Percentiles rank a stretch among this genome's conserved stretches.
These are phyloP conservation scores for Eulemur albifrons DNA, from an alignment of 2,797 vertebrate genomes.

Conservation along the genomic window DNA sequence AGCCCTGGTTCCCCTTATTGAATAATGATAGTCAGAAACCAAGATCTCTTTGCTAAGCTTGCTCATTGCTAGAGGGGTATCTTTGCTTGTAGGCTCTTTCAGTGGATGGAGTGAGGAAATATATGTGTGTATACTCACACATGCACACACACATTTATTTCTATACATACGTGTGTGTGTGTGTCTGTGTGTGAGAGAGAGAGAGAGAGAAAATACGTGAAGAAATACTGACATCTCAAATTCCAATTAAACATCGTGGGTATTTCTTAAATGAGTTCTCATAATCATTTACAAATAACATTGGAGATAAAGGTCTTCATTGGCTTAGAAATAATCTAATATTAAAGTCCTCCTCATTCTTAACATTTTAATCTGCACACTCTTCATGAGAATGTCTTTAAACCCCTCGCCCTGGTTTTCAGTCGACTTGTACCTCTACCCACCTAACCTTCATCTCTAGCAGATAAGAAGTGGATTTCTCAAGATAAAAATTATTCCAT, in stretches of 20 bases:
- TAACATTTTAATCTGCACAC: not conserved
- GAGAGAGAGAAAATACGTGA: not conserved
- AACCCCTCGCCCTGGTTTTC: not conserved
- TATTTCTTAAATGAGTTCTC: conserved; percentile 27
- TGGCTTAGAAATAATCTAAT: conserved; percentile 3
- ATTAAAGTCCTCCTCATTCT: not conserved
- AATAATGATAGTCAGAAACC: conserved; percentile 22
- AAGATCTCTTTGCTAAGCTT: not conserved
- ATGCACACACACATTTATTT: not conserved
- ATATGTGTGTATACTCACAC: not conserved
- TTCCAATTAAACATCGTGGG: not conserved
- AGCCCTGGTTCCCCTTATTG: not conserved
- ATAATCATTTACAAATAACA: not conserved
- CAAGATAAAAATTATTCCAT: not conserved
- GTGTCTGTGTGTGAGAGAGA: not conserved
- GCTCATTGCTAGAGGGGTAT: not conserved
- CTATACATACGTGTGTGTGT: not conserved
- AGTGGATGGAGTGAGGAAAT: not conserved
- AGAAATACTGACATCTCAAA: not conserved
- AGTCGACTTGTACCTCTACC: not conserved
- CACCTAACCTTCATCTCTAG: not conserved
- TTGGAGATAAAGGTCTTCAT: not conserved
- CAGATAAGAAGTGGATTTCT: conserved; percentile 5
- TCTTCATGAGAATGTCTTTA: not conserved
- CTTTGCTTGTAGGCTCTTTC: not conserved